Evolutionary conservation across 2,888 invertebrate species (phyloP), one percentile per base, ranked within the genome.

Genomic region (Polymixis lichenea): DNA sequence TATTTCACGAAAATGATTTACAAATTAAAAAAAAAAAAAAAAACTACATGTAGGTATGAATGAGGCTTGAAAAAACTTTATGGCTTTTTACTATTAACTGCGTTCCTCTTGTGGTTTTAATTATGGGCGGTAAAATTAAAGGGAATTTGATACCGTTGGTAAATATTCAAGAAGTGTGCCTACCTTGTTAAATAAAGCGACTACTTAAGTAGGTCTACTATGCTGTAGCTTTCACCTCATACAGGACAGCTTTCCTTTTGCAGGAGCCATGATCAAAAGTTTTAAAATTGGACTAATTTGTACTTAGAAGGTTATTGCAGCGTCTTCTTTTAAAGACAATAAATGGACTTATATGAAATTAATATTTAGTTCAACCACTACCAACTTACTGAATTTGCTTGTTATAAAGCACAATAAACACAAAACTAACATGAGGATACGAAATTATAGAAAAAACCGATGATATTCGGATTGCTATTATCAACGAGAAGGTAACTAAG

Each of bases 111-210:
- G 15, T 58, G 8, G 15, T 53, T 64, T 53, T 56, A 46, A 38
- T 7, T 22, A 56, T 56, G 22, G 28, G 66, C 77, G 82, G 65
- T 76, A 56, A 62, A 70, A 53, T 17, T 56, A 66, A 82, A 67
- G 19, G 51, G 60, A 51, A 17, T 49, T 25, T 58, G 2, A 13
- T 32, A 77, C 58, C 11, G 71, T 67, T 70, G 53, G 9, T 56
- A 11, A 71, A 58, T 38, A 71, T 7, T 25, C 62, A 46, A 25
- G n/a, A 43, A n/a, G n/a, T 28, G 8, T 38, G 32, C 0, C 19
- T 32, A 53, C 17, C 22, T 17, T 32, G 9, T 56, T 62, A 11
- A n/a, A 15, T 62, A 49, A 38, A 15, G 7, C 56, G 49, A 32
- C 0, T 51, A 78, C n/a, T 38, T 78, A 62, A 7, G 8, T 77